Conservation (phyloP, 1,140 invertebrate genomes). For the Megalonaias nervosa region DNA sequence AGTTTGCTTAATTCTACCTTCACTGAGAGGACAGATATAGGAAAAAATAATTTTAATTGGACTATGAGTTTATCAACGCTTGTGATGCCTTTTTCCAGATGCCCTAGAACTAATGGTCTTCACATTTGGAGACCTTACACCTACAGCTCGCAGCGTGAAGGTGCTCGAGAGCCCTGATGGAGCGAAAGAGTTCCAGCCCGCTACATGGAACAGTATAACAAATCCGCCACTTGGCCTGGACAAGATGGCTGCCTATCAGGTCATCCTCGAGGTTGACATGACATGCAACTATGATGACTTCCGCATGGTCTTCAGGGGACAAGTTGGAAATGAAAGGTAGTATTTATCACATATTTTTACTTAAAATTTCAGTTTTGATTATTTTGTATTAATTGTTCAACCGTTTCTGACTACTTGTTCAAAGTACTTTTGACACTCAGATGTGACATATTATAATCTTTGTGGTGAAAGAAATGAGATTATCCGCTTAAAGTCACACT, state of each 20-base stretch:
- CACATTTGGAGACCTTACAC: conserved; percentile 62
- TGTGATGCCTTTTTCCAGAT: conserved; percentile 35
- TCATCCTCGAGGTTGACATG: conserved; percentile 74
- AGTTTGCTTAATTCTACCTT: too few relatives aligned
- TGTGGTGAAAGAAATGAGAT: too few relatives aligned
- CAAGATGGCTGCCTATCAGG: conserved; percentile 65
- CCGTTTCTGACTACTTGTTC: too few relatives aligned
- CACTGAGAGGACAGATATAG: too few relatives aligned
- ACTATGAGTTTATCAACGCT: conserved; percentile 6
- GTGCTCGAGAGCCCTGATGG: conserved; percentile 64
- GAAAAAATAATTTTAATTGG: too few relatives aligned
- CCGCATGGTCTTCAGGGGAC: conserved; percentile 73
- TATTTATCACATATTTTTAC: conserved; percentile 6
- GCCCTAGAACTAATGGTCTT: conserved; percentile 56
- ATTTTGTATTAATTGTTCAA: too few relatives aligned
- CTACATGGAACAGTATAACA: conserved; percentile 56
- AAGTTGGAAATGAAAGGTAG: conserved; percentile 74
- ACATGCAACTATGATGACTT: conserved; percentile 74
- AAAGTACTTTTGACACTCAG: too few relatives aligned
- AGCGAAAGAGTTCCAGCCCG: conserved; percentile 54
- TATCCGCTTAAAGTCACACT: too few relatives aligned
- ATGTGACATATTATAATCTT: too few relatives aligned
- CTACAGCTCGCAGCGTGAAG: conserved; percentile 52
- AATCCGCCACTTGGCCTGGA: conserved; percentile 61
- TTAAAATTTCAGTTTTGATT: too few relatives aligned